These are phyloP conservation scores for Epicauta chinensis DNA, from an alignment of 1,140 invertebrate genomes.

Conservation along the genomic window DNA sequence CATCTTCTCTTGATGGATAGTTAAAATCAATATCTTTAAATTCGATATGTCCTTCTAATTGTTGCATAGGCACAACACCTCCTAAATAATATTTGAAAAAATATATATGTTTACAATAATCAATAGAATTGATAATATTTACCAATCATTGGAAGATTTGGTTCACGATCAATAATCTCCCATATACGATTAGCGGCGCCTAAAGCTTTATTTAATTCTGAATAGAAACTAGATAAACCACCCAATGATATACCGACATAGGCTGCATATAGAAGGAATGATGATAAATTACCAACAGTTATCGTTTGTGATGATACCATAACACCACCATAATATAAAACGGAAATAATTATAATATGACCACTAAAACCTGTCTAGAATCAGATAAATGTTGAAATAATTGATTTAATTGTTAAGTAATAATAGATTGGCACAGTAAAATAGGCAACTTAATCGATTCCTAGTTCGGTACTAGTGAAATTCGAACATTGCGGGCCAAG, in stretches of 20 bases:
- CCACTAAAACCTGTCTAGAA: constrained; percentile 85
- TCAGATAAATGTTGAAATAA: too few relatives aligned
- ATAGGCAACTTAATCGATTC: too few relatives aligned
- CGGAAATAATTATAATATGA: constrained; percentile 84
- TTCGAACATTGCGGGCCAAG: too few relatives aligned
- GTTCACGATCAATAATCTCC: constrained; percentile 79
- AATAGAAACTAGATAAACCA: constrained; percentile 84
- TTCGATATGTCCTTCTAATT: constrained; percentile 58
- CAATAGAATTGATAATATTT: constrained; percentile 22
- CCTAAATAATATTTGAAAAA: constrained; percentile 42
- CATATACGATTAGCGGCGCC: constrained; percentile 85
- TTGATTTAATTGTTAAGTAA: too few relatives aligned
- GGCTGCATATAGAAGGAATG: constrained; percentile 87
- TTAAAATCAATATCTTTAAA: constrained; percentile 63
- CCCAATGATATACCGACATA: constrained; percentile 87
- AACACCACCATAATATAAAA: constrained; percentile 88
- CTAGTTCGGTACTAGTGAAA: too few relatives aligned
- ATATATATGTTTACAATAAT: neutral
- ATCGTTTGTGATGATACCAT: constrained; percentile 78
- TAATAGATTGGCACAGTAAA: too few relatives aligned
- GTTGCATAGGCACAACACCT: constrained; percentile 45
- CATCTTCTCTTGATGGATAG: constrained; percentile 62
- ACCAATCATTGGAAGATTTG: constrained; percentile 63
- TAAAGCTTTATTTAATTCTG: constrained; percentile 87
- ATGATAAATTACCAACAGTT: constrained; percentile 83